Percentiles rank a stretch among this genome's conserved stretches.
Conservation (phyloP, 2,113 vertebrate species). For the Gambusia affinis region DNA sequence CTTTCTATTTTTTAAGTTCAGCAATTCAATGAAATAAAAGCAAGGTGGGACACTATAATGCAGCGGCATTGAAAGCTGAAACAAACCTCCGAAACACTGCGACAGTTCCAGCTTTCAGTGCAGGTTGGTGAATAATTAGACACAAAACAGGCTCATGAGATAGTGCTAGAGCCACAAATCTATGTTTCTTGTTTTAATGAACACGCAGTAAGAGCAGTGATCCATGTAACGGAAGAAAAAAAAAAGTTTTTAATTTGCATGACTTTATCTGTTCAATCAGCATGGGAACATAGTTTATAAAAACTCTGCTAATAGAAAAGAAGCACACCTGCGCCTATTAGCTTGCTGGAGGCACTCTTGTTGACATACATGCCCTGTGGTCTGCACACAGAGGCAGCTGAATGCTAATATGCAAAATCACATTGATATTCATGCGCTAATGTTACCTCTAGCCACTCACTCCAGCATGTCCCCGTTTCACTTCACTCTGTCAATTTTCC, state of each 20-base stretch:
- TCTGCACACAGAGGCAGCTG: background rate
- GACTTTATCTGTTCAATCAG: background rate
- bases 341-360: background rate
- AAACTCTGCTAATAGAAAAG: background rate
- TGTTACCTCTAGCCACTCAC: slow-evolving; percentile 14
- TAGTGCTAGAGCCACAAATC: background rate
- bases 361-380: background rate
- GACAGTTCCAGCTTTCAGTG: slow-evolving; percentile 17
- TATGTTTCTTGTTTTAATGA: background rate
- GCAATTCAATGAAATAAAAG: slow-evolving; percentile 36
- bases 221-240: background rate
- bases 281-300: background rate
- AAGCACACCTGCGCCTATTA: background rate
- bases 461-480: background rate
- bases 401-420: slow-evolving; percentile 8
- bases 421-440: background rate
- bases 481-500: slow-evolving; percentile 15
- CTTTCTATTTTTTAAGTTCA: background rate
- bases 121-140: background rate
- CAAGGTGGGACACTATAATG: slow-evolving; percentile 14
- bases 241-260: background rate
- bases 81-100: slow-evolving; percentile 1
- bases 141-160: background rate
- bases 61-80: slow-evolving; percentile 17
- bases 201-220: background rate